A percentile compares a stretch with the other conserved stretches of the same genome.
phyloP scores from a whole-genome alignment of 2,113 vertebrate species.

The Varanus komodoensis region DNA sequence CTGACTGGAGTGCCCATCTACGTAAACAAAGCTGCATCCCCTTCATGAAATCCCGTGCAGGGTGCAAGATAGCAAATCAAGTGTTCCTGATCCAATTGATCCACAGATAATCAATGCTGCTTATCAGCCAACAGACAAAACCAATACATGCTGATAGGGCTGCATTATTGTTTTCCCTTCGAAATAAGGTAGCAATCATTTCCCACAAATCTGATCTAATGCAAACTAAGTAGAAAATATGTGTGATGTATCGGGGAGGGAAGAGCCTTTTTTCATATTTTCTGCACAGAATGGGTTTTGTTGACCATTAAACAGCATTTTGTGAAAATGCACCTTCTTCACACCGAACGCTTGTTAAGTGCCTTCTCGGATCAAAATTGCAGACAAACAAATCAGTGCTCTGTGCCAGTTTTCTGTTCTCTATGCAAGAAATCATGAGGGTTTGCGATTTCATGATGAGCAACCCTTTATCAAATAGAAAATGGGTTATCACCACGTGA shows the following conservation, averaged over 20 bases:
- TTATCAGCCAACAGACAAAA: conserved; percentile 25
- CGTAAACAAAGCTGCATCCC: neutral
- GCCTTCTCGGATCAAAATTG: conserved; percentile 44
- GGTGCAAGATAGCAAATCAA: conserved; percentile 5
- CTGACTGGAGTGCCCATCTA: neutral
- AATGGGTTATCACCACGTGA: conserved; percentile 57
- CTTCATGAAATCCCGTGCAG: conserved; percentile 29
- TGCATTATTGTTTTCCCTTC: conserved; percentile 3
- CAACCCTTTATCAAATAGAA: conserved; percentile 35
- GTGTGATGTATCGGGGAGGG: neutral
- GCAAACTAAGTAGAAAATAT: neutral
- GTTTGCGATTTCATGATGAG: conserved; percentile 23
- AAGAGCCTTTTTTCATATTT: neutral
- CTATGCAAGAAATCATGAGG: conserved; percentile 42
- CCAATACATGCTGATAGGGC: neutral
- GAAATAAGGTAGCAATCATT: conserved; percentile 17
- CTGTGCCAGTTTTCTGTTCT: conserved; percentile 23
- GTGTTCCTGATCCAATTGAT: conserved; percentile 54
- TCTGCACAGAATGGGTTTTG: conserved; percentile 27
- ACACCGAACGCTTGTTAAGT: neutral
- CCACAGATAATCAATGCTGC: conserved; percentile 31
- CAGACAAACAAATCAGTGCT: conserved; percentile 30
- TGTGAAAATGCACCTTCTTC: conserved; percentile 1
- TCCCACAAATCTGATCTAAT: neutral
- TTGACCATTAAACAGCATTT: conserved; percentile 41